These are phyloP conservation scores for Campaea margaritaria DNA, from an alignment of 2,888 invertebrate genomes.

Conservation along the genomic window DNA sequence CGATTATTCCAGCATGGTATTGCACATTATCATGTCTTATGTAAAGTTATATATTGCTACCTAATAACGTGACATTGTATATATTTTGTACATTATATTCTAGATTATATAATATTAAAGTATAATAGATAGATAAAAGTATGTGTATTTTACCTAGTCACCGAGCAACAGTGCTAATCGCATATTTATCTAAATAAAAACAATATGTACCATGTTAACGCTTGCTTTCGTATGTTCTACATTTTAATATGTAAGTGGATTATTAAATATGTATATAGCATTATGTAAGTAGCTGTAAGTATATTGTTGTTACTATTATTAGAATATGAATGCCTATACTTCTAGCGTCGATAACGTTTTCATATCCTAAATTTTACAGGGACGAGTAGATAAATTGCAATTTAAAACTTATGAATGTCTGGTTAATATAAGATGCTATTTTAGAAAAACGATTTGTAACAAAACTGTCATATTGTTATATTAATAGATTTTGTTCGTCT, in stretches of 20 bases:
- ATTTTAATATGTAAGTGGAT: conserved; percentile 9
- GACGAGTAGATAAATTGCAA: conserved; percentile 31
- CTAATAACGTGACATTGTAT: conserved; percentile 18
- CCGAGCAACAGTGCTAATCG: conserved; percentile 31
- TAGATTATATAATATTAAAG: conserved; percentile 27
- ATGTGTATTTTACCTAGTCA: conserved; percentile 49
- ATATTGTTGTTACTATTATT: conserved; percentile 19
- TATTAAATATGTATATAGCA: conserved; percentile 16
- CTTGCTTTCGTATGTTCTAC: conserved; percentile 14
- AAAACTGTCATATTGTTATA: background rate
- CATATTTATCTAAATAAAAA: conserved; percentile 15
- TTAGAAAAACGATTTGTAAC: background rate
- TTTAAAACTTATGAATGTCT: conserved; percentile 15
- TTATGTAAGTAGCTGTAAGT: conserved; percentile 9
- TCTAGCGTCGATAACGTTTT: conserved; percentile 23
- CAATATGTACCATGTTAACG: conserved; percentile 10
- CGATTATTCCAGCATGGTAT: background rate
- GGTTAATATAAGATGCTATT: conserved; percentile 2
- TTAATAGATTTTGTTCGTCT: background rate
- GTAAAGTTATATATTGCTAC: background rate
- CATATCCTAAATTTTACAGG: conserved; percentile 43
- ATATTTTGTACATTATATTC: conserved; percentile 37
- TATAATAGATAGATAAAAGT: conserved; percentile 41
- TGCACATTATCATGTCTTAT: background rate
- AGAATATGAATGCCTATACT: conserved; percentile 1